Evolutionary conservation across 2,888 invertebrate species (phyloP), one percentile per base, ranked within the genome.

Genomic region (Hyles lineata): DNA sequence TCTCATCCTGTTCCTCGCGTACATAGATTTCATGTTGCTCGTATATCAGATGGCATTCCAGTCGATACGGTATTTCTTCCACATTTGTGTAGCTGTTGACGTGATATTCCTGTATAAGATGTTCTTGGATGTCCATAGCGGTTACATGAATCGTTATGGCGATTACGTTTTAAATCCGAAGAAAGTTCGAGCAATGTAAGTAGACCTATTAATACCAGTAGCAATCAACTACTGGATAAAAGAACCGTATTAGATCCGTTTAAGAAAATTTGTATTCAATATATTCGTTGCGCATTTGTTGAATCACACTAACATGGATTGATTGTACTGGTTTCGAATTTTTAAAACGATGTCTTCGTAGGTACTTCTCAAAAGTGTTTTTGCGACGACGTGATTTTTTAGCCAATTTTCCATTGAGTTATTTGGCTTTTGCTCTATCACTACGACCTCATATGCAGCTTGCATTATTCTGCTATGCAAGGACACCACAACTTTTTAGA

Each of bases 31-130:
- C 73, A 88, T 95, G 87, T 72, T 93, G 17, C 87, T 94, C 25
- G 89, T 92, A 1, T 95, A 95, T 74, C 91, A 95, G 85, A 93
- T 95, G 90, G 90, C 95, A 9, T 95, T 95, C 77, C 86, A 90
- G 74, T 92, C 95, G 25, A 87, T 89, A 63, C 83, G 81, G 8
- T 87, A 83, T 74, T 91, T 88, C 79, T 89, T 87, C 70, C 83
- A 86, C 74, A 84, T 89, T 21, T 92, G 89, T 79, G 76, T 92
- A 43, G 78, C 89, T 5, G 82, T 86, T n/a, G 95, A 95, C 62
- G 70, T 87, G 0, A 80, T 95, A 74, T 95, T 92, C 78, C 60
- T 92, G 1, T 92, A 92, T 76, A 95, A 95, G 82, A 74, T 88
- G 1, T 93, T 95, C 77, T 77, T 95, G 74, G 95, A 95, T 73